Base-by-base conservation (phyloP, 2,797 vertebrate genomes). In the Phylloscopus collybita region DNA sequence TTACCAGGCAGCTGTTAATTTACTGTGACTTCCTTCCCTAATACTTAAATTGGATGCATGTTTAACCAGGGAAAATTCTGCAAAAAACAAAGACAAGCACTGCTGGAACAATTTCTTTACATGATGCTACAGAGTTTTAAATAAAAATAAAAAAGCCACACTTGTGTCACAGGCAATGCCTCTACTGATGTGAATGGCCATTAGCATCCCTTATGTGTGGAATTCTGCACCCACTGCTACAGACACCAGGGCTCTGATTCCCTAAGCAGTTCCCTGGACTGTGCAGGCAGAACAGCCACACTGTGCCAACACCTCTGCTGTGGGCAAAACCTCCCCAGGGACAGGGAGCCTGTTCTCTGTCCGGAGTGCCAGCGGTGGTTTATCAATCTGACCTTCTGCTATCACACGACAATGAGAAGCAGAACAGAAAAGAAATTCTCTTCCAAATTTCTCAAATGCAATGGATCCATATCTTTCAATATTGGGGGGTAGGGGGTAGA, bases 401-500 rank as follows among this genome's bases (percentile, higher is more conserved):
- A 47, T 12, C 65, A 27, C 30, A 42, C 11, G 2, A 7, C 51
- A 53, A 60, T 40, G 13, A 47, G 83, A 86, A 69, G 60, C 18
- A 11, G 32, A 80, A 34, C 15, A 75, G 42, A 51, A 85, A 76
- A 78, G 22, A 36, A 53, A 78, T 26, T 34, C 2, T 64, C 49
- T 40, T 80, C 8, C 26, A 25, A 32, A 80, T 73, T 66, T 85
- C 36, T 75, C 78, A 36, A 59, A 54, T 49, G 10, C 6, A 62
- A 14, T 30, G 13, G 16, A 25, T 82, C 38, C 26, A 3, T 21
- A 4, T 17, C 23, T 69, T 92, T 54, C 81, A 45, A 2, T 61
- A 42, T 1, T 27, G 27, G 14, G 15, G 13, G 14, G 4, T 2
- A 3, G 2, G 8, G 6, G 4, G 0, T 15, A 14, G 9, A 29